A percentile compares a stretch with the other conserved stretches of the same genome.
phyloP scores from a whole-genome alignment of 2,888 invertebrate species.

The Zelleria hepariella region DNA sequence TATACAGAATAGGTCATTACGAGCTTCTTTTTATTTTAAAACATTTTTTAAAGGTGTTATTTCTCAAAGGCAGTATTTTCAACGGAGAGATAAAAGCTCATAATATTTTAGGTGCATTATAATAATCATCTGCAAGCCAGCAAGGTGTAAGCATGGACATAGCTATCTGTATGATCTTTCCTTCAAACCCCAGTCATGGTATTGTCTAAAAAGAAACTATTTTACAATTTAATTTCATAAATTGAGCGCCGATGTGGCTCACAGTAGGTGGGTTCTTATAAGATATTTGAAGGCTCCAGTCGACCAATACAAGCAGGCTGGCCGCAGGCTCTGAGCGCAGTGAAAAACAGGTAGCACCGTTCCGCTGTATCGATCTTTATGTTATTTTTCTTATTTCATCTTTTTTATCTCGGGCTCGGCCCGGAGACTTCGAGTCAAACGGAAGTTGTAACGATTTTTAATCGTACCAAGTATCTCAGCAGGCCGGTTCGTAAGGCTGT shows the following conservation, averaged over 20 bases:
- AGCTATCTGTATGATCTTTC: no score
- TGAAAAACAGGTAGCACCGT: constrained; percentile 69
- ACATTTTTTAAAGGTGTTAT: constrained; percentile 8
- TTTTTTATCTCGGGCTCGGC: constrained; percentile 63
- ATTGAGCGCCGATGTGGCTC: not conserved
- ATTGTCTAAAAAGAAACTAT: not conserved
- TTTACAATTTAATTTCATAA: not conserved
- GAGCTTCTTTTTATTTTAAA: constrained; percentile 21
- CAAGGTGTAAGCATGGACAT: no score
- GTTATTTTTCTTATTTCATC: constrained; percentile 66
- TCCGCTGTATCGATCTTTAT: constrained; percentile 66
- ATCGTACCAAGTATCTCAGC: constrained; percentile 65
- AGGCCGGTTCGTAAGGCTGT: constrained; percentile 49
- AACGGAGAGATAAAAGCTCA: not conserved
- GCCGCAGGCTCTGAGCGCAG: constrained; percentile 41
- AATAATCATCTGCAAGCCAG: no score
- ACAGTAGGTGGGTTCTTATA: constrained; percentile 2
- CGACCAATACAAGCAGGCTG: constrained; percentile 27
- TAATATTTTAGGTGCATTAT: no score
- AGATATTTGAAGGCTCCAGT: constrained; percentile 2
- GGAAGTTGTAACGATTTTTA: constrained; percentile 72
- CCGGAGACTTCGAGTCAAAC: constrained; percentile 55
- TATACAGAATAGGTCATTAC: constrained; percentile 34
- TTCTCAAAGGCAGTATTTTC: constrained; percentile 10
- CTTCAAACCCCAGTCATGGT: not conserved